A percentile compares a stretch with the other conserved stretches of the same genome.
Conservation (phyloP, 2,888 invertebrate genomes). For the Ceraclea dissimilis region DNA sequence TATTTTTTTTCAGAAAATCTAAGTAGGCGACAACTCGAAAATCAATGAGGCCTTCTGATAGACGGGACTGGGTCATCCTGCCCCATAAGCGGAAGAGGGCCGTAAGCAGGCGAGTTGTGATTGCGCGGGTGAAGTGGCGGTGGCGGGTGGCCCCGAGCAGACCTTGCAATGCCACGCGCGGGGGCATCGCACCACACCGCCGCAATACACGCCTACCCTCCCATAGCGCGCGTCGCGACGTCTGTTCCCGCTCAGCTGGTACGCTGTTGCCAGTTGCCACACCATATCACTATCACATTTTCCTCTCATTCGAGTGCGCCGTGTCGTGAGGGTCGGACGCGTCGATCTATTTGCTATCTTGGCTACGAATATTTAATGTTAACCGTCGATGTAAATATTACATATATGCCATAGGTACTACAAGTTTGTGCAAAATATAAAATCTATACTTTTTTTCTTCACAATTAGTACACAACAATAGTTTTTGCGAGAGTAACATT, state of each 20-base stretch:
- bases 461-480: no score
- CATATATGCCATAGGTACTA: no score
- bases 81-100: slow-evolving; percentile 36
- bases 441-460: no score
- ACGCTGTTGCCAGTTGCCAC: slow-evolving; percentile 32
- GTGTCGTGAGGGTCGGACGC: slow-evolving; percentile 23
- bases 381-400: no score
- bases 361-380: background rate
- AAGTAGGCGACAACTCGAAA: slow-evolving; percentile 23
- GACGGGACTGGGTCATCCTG: slow-evolving; percentile 29
- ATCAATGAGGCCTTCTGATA: slow-evolving; percentile 25
- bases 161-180: slow-evolving; percentile 56
- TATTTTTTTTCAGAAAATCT: slow-evolving; percentile 13
- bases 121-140: slow-evolving; percentile 33
- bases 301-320: slow-evolving; percentile 25
- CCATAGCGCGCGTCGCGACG: slow-evolving; percentile 40
- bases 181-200: slow-evolving; percentile 32
- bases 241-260: slow-evolving; percentile 58
- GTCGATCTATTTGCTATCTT: background rate
- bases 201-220: slow-evolving; percentile 37
- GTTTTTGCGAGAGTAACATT: no score
- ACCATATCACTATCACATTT: slow-evolving; percentile 22
- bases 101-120: slow-evolving; percentile 24
- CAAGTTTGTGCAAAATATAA: no score
- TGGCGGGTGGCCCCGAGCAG: slow-evolving; percentile 32